Conservation (phyloP, 2,888 invertebrate genomes). For the Mantis religiosa region DNA sequence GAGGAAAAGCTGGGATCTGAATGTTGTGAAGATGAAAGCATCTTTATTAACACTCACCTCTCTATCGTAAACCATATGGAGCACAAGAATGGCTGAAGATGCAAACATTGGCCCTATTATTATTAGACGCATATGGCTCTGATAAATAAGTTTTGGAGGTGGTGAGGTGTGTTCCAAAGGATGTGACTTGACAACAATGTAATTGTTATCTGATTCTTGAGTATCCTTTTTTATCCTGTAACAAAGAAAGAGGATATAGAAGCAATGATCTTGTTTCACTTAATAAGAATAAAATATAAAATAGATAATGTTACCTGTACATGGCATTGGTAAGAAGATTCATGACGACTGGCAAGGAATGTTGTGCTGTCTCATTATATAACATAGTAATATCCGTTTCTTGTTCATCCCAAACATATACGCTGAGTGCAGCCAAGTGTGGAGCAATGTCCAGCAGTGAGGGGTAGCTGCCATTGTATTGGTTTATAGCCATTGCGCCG, state of each 20-base stretch:
- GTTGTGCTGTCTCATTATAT: slow-evolving; percentile 76
- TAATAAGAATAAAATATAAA: too few species aligned
- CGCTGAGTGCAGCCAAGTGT: slow-evolving; percentile 63
- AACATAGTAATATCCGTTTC: slow-evolving; percentile 58
- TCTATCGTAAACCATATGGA: slow-evolving; percentile 78
- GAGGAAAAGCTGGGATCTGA: too few species aligned
- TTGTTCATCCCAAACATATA: slow-evolving; percentile 51
- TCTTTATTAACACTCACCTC: slow-evolving; percentile 69
- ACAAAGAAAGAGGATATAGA: not conserved
- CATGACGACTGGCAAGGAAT: too few species aligned
- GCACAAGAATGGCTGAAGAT: slow-evolving; percentile 69
- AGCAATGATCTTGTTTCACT: too few species aligned
- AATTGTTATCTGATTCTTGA: slow-evolving; percentile 38
- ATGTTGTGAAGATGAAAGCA: too few species aligned
- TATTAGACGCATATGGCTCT: slow-evolving; percentile 67
- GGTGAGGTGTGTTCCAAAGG: slow-evolving; percentile 72
- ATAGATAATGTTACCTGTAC: slow-evolving; percentile 53
- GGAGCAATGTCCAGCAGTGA: slow-evolving; percentile 58
- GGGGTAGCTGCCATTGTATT: slow-evolving; percentile 64
- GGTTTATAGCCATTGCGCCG: slow-evolving; percentile 44
- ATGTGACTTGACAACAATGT: too few species aligned
- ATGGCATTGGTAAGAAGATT: slow-evolving; percentile 68
- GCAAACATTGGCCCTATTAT: slow-evolving; percentile 80
- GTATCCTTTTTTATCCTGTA: slow-evolving; percentile 26
- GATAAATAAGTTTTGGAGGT: slow-evolving; percentile 65